Base-by-base conservation (phyloP, 2,797 vertebrate genomes). In the Pseudochirops corinnae region DNA sequence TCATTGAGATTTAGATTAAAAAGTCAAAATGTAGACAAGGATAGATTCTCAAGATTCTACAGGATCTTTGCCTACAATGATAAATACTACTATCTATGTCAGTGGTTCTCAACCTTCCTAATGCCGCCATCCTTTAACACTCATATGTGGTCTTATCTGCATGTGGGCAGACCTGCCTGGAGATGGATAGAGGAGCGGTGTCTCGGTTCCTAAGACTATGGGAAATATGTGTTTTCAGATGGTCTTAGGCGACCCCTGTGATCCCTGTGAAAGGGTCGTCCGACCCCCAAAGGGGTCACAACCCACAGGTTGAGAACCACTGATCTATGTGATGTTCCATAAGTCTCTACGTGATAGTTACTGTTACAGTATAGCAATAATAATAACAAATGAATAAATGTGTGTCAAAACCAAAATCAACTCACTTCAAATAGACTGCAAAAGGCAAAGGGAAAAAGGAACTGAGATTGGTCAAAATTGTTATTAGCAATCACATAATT, bases 391-490 rank as follows among this genome's bases (percentile, higher is more conserved):
- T 82, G n/a, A 82, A 82, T 58, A 55, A 93, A 91, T n/a, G 6
- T 91, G 46, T 92, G 56, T n/a, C 90, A 95, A 94, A 96, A 97
- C 56, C 46, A 95, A n/a, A 95, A 13, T 57, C 94, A 93, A 93
- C 55, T 94, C 94, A 94, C 31, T 96, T 94, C 24, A 93, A 82
- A 82, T 26, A 46, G 24, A 56, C 93, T 93, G 94, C 91, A 95
- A 95, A 94, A 82, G 90, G 93, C 91, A 95, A 95, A 95, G 90
- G 82, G 50, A 95, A 95, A 96, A 95, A 74, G 93, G 96, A 95
- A 94, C 7, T 93, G 39, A 24, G 58, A 95, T 92, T 56, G 93
- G 55, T 95, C 93, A 93, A 0, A 96, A 87, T 1, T 46, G 39
- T 82, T 87, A 87, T 50, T 46, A 82, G 39, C 6, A 46, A 39